Conservation (phyloP, 2,113 vertebrate genomes). For the Thamnophis sirtalis region DNA sequence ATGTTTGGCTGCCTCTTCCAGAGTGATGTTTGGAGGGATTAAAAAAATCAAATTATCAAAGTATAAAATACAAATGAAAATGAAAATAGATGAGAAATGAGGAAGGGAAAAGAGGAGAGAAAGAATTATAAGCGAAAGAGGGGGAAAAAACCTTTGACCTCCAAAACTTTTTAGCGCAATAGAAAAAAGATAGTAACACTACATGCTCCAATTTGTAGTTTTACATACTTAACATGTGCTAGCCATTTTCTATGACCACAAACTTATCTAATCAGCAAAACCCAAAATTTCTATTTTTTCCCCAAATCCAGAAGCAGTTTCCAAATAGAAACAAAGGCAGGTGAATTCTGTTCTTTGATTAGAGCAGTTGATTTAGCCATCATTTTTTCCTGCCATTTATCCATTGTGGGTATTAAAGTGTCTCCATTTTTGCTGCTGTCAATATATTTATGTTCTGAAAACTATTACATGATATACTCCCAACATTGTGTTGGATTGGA, state of each 20-base stretch:
- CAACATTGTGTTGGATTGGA: background rate
- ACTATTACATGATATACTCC: background rate
- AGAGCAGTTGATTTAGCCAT: background rate
- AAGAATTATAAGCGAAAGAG: background rate
- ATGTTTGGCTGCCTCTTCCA: background rate
- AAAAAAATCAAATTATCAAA: background rate
- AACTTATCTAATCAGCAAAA: background rate
- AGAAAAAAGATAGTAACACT: background rate
- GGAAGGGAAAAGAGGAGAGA: background rate
- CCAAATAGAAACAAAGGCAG: background rate
- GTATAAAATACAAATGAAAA: background rate
- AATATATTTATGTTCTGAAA: background rate
- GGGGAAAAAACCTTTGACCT: background rate
- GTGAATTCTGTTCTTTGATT: background rate
- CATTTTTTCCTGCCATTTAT: background rate
- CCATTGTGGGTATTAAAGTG: background rate
- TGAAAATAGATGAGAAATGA: background rate
- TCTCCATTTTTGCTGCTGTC: background rate
- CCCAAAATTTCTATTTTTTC: background rate
- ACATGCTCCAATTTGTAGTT: background rate
- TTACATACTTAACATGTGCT: background rate
- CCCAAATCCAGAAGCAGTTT: background rate
- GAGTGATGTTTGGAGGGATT: background rate
- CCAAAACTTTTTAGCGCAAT: background rate
- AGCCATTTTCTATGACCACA: background rate